These are phyloP conservation scores for Sebastes glaucus DNA, from an alignment of 2,797 vertebrate genomes.

Conservation along the genomic window DNA sequence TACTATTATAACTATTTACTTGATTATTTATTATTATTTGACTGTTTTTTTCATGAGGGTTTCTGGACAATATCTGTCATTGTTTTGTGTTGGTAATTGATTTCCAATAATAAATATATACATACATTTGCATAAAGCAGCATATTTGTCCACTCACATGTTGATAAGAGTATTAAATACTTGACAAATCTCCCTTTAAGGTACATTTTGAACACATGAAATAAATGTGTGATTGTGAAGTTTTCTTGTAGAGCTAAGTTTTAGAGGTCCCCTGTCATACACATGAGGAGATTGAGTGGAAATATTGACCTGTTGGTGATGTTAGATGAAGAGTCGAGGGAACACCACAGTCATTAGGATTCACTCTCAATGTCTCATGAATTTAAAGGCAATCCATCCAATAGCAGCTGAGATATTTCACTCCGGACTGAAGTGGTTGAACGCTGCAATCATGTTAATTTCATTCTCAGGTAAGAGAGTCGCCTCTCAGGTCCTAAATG, in stretches of 20 bases:
- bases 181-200: no score
- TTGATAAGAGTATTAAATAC: no score
- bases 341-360: not conserved
- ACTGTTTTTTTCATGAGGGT: no score
- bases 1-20: no score
- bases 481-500: not conserved
- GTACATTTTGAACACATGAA: no score
- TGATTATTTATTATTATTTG: no score
- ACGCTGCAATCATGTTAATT: not conserved
- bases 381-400: not conserved
- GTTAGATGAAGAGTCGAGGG: not conserved
- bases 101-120: no score
- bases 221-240: no score
- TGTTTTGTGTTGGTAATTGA: no score
- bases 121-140: no score
- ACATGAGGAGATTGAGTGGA: not conserved
- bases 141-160: no score
- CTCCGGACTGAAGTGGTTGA: not conserved
- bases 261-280: not conserved
- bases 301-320: not conserved
- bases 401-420: not conserved
- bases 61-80: no score
- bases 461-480: not conserved
- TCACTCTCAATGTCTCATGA: not conserved
- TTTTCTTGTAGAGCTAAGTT: not conserved